Evolutionary conservation across 2,888 invertebrate species (phyloP).

Genomic region (Petrophora chlorosata): DNA sequence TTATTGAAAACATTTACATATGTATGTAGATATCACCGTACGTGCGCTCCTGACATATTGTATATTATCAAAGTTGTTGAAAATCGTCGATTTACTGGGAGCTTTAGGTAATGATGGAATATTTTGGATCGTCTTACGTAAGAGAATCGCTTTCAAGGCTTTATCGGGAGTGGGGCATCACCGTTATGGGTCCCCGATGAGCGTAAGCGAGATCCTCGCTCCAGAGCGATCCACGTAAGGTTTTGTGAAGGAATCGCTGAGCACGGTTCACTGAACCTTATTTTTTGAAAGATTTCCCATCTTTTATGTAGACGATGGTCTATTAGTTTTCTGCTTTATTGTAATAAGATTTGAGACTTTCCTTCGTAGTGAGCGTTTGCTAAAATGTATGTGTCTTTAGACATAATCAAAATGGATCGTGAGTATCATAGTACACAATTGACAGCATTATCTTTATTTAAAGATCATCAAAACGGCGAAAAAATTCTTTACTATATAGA

Average conservation of each 20-base stretch:
- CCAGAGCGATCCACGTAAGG: not conserved
- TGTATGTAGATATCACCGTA: constrained; percentile 58
- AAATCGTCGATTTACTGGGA: constrained; percentile 61
- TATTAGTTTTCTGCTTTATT: constrained; percentile 4
- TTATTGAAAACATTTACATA: constrained; percentile 80
- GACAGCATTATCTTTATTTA: too few relatives aligned
- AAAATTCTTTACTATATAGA: too few relatives aligned
- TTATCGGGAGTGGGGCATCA: constrained; percentile 48
- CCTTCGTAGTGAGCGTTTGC: not conserved
- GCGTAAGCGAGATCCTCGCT: constrained; percentile 14
- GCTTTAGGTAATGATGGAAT: constrained; percentile 67
- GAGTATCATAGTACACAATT: too few relatives aligned
- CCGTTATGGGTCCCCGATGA: constrained; percentile 48
- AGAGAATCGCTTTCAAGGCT: constrained; percentile 32
- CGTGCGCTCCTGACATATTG: constrained; percentile 57
- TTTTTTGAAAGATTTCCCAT: constrained; percentile 2
- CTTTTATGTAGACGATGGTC: not conserved
- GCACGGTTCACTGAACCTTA: constrained; percentile 1
- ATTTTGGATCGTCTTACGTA: constrained; percentile 53
- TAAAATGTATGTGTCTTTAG: too few relatives aligned
- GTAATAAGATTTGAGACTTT: not conserved
- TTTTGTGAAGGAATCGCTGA: constrained; percentile 1
- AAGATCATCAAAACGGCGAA: too few relatives aligned
- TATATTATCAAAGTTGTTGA: constrained; percentile 60
- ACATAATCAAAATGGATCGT: too few relatives aligned